These are phyloP conservation scores for Falcunculus frontatus DNA, from an alignment of 2,113 vertebrate species.

Conservation along the genomic window DNA sequence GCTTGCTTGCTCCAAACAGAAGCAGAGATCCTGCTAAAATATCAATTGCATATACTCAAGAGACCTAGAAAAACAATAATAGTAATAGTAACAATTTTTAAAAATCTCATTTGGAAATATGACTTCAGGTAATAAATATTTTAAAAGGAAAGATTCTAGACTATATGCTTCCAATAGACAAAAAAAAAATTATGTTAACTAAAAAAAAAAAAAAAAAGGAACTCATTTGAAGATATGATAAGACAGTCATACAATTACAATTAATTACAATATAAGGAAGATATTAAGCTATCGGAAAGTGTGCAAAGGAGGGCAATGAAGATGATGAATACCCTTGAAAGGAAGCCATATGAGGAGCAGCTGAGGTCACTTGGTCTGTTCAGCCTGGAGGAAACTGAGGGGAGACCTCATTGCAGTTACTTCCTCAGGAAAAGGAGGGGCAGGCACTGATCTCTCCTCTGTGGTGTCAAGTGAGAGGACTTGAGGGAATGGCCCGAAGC, in stretches of 20 bases:
- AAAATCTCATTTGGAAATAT: neutral
- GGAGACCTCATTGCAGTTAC: no score
- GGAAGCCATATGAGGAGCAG: neutral
- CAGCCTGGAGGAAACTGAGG: neutral
- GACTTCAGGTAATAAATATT: neutral
- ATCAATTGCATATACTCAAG: neutral
- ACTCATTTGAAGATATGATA: neutral
- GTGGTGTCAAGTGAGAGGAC: no score
- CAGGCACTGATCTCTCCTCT: accelerated
- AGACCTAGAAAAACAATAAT: neutral
- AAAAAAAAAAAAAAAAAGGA: neutral
- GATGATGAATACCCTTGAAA: neutral
- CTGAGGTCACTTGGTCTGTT: neutral
- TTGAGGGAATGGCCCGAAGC: accelerated
- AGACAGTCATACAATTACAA: no score
- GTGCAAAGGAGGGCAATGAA: neutral
- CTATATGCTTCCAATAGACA: neutral
- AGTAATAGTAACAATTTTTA: neutral
- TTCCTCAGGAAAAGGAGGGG: neutral
- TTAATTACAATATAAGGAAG: neutral
- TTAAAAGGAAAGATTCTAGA: neutral
- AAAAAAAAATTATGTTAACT: neutral
- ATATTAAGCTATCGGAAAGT: neutral
- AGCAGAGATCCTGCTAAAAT: neutral
- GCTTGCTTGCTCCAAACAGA: neutral